These are phyloP conservation scores for Xestia xanthographa DNA, from an alignment of 2,888 invertebrate species.

Conservation along the genomic window DNA sequence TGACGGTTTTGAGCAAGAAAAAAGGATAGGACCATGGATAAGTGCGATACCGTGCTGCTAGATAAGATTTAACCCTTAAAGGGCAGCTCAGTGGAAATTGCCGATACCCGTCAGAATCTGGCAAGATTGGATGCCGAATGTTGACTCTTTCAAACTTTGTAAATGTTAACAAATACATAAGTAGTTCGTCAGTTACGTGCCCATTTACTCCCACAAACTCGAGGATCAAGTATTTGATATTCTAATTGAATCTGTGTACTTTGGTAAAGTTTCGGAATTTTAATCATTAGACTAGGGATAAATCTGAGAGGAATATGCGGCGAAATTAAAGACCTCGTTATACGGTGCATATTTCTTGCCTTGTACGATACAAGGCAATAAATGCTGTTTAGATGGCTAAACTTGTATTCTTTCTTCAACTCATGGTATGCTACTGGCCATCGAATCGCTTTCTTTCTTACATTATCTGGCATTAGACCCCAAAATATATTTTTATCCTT, in stretches of 20 bases:
- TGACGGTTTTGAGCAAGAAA: not conserved
- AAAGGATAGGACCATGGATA: not conserved
- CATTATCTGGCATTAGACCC: not conserved
- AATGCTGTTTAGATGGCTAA: not conserved
- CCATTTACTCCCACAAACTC: not conserved
- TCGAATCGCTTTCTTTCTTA: not conserved
- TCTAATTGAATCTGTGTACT: conserved; percentile 28
- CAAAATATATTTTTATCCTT: not conserved
- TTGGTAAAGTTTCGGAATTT: conserved; percentile 22
- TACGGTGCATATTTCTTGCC: not conserved
- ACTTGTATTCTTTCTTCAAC: not conserved
- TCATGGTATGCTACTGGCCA: not conserved
- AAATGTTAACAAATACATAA: not conserved
- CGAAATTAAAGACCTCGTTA: not conserved
- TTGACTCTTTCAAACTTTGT: not conserved
- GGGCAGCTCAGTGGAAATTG: not conserved
- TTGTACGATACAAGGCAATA: too few species aligned
- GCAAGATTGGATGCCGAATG: not conserved
- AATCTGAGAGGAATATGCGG: not conserved
- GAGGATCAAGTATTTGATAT: conserved; percentile 1
- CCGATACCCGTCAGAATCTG: not conserved
- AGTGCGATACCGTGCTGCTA: not conserved
- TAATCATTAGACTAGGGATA: not conserved
- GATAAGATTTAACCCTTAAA: not conserved
- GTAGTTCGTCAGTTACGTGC: not conserved